Evolutionary conservation across 1,140 invertebrate genomes (phyloP), one percentile per base, ranked within the genome.

Genomic region (Belonocnema kinseyi): DNA sequence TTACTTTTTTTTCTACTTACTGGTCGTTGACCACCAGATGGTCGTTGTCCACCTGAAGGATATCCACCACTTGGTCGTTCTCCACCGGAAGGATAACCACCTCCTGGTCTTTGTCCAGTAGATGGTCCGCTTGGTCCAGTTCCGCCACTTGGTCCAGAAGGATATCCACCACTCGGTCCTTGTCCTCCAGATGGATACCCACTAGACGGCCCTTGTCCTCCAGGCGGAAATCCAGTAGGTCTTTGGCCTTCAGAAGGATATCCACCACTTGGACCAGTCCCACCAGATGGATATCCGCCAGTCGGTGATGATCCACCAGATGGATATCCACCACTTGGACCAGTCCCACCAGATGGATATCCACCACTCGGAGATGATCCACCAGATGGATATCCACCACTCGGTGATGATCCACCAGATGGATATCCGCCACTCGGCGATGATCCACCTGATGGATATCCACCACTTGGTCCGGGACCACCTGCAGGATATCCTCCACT

Each of bases 121-220:
- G 40, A 46, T 46, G 40, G 40, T 6, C 75, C 72, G 52, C 50
- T 75, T 51, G 75, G 79, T 75, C 77, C 61, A 53, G 79, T 73
- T 74, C 75, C 79, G 61, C 74, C 78, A 26, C 61, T 53, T 12
- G 77, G 77, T 46, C 40, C 40, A 46, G 40, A 10, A 70, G 73
- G 17, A 76, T 33, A 33, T 33, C 26, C 74, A 51, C 78, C 76
- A 66, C 77, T 74, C 2, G 82, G 61, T 79, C 80, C 70, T 58
- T 77, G 78, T 12, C 79, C 77, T 50, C 82, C 80, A 4, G 75
- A 74, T 61, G 85, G 83, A 74, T 79, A 82, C 17, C 79, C 76
- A 56, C 77, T 74, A 46, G 70, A 71, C 0, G 81, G 52, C 50
- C 51, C 75, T 46, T 50, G 77, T 50, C 75, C 75, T 12, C 40